Evolutionary conservation across 2,888 invertebrate genomes (phyloP), one percentile per base, ranked within the genome.

Genomic region (Ormyrus thymus): DNA sequence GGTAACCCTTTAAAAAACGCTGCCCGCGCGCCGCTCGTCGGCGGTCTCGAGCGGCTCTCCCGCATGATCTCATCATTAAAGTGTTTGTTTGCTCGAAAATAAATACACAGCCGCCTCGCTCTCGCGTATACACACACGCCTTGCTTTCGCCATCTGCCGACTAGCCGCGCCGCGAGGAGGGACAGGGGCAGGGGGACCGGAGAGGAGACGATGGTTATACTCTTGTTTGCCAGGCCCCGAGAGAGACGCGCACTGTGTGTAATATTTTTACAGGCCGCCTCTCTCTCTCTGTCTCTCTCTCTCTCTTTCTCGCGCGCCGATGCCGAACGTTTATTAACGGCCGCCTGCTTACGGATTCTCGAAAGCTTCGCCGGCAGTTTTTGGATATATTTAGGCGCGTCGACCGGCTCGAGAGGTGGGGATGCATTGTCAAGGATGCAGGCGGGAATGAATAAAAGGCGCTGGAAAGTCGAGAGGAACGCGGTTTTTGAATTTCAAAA

Each of bases 41-140:
- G 29, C 29, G 29, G 29, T 29, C 29, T 29, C 29, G 29, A 29
- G 29, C 29, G 4, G 51, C 79, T 74, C 78, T 77, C 81, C 80
- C 83, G 84, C 84, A 83, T 86, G 86, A 86, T 87, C 86, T 85
- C 86, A 85, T 85, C 86, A 85, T 86, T 85, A 85, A 86, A 86
- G 84, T 86, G 86, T 85, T 86, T 86, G 87, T 88, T 88, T 88
- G 86, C 86, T 86, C 84, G 85, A 87, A 87, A 87, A 88, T 86
- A 86, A 87, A 86, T 86, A 86, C 79, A 64, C 68, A 66, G 50
- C 64, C 66, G 65, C 61, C 29, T 29, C 29, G 2, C 29, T 29
- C 29, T 29, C 29, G 29, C 29, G 29, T 43, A 50, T 45, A 58
- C 58, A 62, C 48, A 76, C 78, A 77, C 76, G 81, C 48, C 50